Evolutionary conservation across 1,140 invertebrate genomes (phyloP).

Genomic region (Lysiphlebus fabarum): DNA sequence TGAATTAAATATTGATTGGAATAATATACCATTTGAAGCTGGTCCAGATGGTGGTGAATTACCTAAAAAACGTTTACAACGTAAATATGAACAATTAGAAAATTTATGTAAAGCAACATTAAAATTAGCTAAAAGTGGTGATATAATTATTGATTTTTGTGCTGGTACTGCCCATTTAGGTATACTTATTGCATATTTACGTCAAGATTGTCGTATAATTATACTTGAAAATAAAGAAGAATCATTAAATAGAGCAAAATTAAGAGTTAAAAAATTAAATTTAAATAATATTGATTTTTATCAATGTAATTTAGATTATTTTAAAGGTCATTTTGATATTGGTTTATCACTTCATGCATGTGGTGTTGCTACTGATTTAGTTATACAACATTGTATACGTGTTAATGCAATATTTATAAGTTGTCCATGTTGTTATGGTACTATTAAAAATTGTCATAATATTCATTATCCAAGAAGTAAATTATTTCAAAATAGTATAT

Average conservation of each 20-base stretch:
- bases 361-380: slow-evolving; percentile 90
- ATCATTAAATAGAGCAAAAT: slow-evolving; percentile 72
- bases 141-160: slow-evolving; percentile 88
- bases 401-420: slow-evolving; percentile 79
- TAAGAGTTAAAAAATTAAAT: slow-evolving; percentile 66
- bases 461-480: slow-evolving; percentile 71
- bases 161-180: slow-evolving; percentile 91
- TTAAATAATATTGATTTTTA: slow-evolving; percentile 77
- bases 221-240: slow-evolving; percentile 92
- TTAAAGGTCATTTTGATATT: slow-evolving; percentile 73
- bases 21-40: slow-evolving; percentile 64
- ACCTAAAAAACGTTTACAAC: slow-evolving; percentile 66
- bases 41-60: slow-evolving; percentile 76
- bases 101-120: slow-evolving; percentile 80
- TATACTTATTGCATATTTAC: slow-evolving; percentile 75
- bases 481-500: slow-evolving; percentile 51
- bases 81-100: slow-evolving; percentile 87
- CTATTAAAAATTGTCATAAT: slow-evolving; percentile 71
- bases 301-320: slow-evolving; percentile 86
- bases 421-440: slow-evolving; percentile 94
- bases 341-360: slow-evolving; percentile 87
- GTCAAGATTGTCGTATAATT: slow-evolving; percentile 74
- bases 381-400: slow-evolving; percentile 78
- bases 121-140: slow-evolving; percentile 59
- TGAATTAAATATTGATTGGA: slow-evolving; percentile 61